Conservation (phyloP, 2,888 invertebrate species). For the Ptychoptera albimana region DNA sequence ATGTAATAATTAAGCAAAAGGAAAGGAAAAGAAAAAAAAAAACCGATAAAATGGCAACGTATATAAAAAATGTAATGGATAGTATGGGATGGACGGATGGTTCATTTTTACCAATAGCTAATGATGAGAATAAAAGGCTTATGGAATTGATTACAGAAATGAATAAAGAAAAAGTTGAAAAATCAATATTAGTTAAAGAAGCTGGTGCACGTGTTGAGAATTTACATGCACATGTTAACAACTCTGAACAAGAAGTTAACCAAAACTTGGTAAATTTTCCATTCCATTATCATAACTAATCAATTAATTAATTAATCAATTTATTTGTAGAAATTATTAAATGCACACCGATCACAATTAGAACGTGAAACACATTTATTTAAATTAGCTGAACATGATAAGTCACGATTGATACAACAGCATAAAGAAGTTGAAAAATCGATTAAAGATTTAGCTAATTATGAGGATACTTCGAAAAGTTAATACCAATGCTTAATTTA, state of each 20-base stretch:
- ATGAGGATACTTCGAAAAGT: slow-evolving; percentile 20
- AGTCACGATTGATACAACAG: slow-evolving; percentile 20
- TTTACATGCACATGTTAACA: slow-evolving; percentile 33
- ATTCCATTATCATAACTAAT: neutral
- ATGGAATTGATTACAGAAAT: slow-evolving; percentile 31
- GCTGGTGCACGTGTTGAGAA: slow-evolving; percentile 29
- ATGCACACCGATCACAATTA: slow-evolving; percentile 50
- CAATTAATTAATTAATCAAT: slow-evolving; percentile 18
- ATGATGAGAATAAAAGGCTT: slow-evolving; percentile 43
- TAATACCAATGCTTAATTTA: slow-evolving; percentile 11
- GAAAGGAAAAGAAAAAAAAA: too few species aligned
- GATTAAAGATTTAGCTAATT: slow-evolving; percentile 16
- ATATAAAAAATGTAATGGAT: slow-evolving; percentile 44
- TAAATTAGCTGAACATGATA: slow-evolving; percentile 28
- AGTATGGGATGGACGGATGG: slow-evolving; percentile 62
- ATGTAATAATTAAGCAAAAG: too few species aligned
- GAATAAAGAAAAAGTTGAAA: slow-evolving; percentile 32
- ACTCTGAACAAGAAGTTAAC: slow-evolving; percentile 35
- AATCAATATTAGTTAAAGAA: slow-evolving; percentile 31
- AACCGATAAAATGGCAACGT: slow-evolving; percentile 8
- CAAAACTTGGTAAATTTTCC: slow-evolving; percentile 35
- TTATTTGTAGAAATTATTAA: slow-evolving; percentile 37
- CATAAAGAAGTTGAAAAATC: slow-evolving; percentile 19
- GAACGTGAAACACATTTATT: slow-evolving; percentile 44
- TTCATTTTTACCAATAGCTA: slow-evolving; percentile 64